phyloP scores from a whole-genome alignment of 2,888 invertebrate species.

The Napeogenes sylphis region DNA sequence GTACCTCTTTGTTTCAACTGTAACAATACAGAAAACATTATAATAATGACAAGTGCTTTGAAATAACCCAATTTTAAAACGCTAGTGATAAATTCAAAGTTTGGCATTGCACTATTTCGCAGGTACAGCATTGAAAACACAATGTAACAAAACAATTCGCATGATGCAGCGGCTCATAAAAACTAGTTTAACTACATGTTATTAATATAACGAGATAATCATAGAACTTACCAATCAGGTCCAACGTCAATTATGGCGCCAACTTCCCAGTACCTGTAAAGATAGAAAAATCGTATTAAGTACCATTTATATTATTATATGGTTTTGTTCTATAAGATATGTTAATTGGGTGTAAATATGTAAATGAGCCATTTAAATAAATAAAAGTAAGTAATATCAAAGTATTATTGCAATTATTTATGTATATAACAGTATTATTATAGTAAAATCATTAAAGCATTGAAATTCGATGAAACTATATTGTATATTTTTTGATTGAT shows the following conservation, averaged over 20 bases:
- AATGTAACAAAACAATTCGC: conserved; percentile 36
- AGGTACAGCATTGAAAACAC: conserved; percentile 17
- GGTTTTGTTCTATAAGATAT: too few relatives aligned
- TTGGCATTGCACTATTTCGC: conserved; percentile 37
- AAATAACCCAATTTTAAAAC: conserved; percentile 22
- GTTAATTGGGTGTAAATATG: too few relatives aligned
- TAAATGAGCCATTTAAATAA: too few relatives aligned
- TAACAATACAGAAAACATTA: conserved; percentile 43
- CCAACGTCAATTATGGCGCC: conserved; percentile 12
- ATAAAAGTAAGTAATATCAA: too few relatives aligned
- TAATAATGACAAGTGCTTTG: conserved; percentile 35
- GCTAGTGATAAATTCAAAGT: conserved; percentile 35
- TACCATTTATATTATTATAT: background rate
- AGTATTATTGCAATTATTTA: too few relatives aligned
- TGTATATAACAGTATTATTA: too few relatives aligned
- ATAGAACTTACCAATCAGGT: conserved; percentile 34
- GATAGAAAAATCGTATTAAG: conserved; percentile 11
- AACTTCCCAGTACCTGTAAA: conserved; percentile 25
- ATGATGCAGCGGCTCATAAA: conserved; percentile 35
- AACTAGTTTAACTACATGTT: conserved; percentile 25
- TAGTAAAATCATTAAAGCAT: too few relatives aligned
- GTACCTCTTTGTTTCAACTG: conserved; percentile 27
- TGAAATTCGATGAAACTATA: too few relatives aligned
- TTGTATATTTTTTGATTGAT: too few relatives aligned
- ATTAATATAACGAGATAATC: conserved; percentile 25